Conservation (phyloP, 2,888 invertebrate species). For the Temnothorax ravouxi region DNA sequence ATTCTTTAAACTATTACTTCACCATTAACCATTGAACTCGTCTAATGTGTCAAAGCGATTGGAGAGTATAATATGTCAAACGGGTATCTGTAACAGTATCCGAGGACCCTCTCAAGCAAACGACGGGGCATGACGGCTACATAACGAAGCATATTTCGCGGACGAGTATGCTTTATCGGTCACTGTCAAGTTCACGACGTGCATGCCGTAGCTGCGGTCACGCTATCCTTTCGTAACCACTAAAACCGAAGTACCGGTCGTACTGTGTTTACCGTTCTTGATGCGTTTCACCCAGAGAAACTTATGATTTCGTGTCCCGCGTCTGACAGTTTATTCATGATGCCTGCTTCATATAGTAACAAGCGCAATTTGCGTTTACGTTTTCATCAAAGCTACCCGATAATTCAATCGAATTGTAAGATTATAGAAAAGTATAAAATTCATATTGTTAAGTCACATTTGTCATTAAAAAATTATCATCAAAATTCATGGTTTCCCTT, state of each 20-base stretch:
- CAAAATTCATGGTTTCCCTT: background rate
- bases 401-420: background rate
- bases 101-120: conserved; percentile 21
- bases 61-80: conserved; percentile 28
- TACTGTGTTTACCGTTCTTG: conserved; percentile 31
- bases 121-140: conserved; percentile 39
- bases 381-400: background rate
- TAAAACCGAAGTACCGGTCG: conserved; percentile 39
- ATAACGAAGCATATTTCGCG: conserved; percentile 47
- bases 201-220: conserved; percentile 55
- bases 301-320: conserved; percentile 38
- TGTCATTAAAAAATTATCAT: background rate
- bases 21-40: background rate
- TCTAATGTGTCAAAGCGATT: conserved; percentile 34
- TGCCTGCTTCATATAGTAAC: conserved; percentile 24
- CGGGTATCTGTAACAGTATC: conserved; percentile 5
- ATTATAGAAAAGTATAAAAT: background rate
- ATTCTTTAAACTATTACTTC: conserved; percentile 22
- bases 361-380: conserved; percentile 15
- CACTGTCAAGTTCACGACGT: conserved; percentile 64
- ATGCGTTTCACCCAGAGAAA: conserved; percentile 35
- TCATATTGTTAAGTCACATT: background rate
- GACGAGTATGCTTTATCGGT: conserved; percentile 60
- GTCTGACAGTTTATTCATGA: conserved; percentile 44
- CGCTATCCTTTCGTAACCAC: conserved; percentile 60